phyloP scores from a whole-genome alignment of 2,888 invertebrate genomes.

The Athrips mouffetella region DNA sequence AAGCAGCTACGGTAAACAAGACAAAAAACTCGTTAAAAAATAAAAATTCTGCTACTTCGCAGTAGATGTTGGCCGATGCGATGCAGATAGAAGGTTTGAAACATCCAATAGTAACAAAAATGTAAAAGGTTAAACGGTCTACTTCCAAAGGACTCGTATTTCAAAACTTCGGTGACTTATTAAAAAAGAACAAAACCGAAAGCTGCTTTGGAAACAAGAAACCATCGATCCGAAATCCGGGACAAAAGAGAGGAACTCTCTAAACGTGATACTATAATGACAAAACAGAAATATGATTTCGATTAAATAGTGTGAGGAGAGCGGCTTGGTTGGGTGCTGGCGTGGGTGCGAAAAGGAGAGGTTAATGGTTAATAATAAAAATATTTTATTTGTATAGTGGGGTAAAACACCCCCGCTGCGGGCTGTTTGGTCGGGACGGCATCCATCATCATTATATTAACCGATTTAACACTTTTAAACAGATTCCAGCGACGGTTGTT shows the following conservation, averaged over 20 bases:
- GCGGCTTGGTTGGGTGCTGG: slow-evolving; percentile 41
- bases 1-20: slow-evolving; percentile 44
- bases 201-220: slow-evolving; percentile 73
- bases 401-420: slow-evolving; percentile 78
- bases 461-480: slow-evolving; percentile 79
- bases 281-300: slow-evolving; percentile 79
- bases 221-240: slow-evolving; percentile 65
- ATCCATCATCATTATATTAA: slow-evolving; percentile 79
- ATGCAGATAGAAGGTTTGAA: not conserved
- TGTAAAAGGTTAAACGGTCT: slow-evolving; percentile 22
- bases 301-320: slow-evolving; percentile 68
- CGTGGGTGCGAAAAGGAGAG: slow-evolving; percentile 56
- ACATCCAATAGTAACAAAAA: slow-evolving; percentile 12
- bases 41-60: slow-evolving; percentile 49
- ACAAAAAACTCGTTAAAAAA: slow-evolving; percentile 41
- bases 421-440: slow-evolving; percentile 70
- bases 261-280: slow-evolving; percentile 77
- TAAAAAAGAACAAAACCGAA: slow-evolving; percentile 55
- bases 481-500: slow-evolving; percentile 66
- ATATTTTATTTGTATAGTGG: slow-evolving; percentile 77
- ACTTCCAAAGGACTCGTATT: slow-evolving; percentile 26
- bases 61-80: slow-evolving; percentile 55
- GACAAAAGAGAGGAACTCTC: slow-evolving; percentile 74
- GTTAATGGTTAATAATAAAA: slow-evolving; percentile 74
- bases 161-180: slow-evolving; percentile 37